Conservation (phyloP, 2,888 invertebrate genomes). For the Scrobipalpa costella region DNA sequence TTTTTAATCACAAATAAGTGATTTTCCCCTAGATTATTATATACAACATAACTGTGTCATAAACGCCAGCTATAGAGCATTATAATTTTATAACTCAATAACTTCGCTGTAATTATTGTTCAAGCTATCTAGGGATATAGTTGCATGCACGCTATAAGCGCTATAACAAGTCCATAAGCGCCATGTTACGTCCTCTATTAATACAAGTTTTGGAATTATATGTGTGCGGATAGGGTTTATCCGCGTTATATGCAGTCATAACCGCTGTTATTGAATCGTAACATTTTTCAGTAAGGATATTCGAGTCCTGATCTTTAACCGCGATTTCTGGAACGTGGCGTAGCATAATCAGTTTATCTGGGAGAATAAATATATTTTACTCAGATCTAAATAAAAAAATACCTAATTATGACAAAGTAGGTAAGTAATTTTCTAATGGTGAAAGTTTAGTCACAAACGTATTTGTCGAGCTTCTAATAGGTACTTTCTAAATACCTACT, state of each 20-base stretch:
- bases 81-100: slow-evolving; percentile 16
- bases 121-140: background rate
- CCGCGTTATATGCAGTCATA: background rate
- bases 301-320: background rate
- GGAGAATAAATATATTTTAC: too few relatives aligned
- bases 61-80: background rate
- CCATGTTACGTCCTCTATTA: slow-evolving; percentile 23
- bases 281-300: background rate
- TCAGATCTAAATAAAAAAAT: too few relatives aligned
- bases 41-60: background rate
- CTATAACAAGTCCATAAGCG: background rate
- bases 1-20: background rate
- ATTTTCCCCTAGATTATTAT: background rate
- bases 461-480: too few relatives aligned
- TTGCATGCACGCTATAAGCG: background rate
- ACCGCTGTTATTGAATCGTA: background rate
- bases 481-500: background rate
- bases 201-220: slow-evolving; percentile 19
- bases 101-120: background rate
- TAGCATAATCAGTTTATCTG: too few relatives aligned
- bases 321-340: too few relatives aligned
- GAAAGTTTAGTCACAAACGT: too few relatives aligned
- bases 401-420: too few relatives aligned
- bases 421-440: too few relatives aligned
- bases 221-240: background rate